Conservation (phyloP, 2,113 vertebrate genomes). For the Sitta europaea region DNA sequence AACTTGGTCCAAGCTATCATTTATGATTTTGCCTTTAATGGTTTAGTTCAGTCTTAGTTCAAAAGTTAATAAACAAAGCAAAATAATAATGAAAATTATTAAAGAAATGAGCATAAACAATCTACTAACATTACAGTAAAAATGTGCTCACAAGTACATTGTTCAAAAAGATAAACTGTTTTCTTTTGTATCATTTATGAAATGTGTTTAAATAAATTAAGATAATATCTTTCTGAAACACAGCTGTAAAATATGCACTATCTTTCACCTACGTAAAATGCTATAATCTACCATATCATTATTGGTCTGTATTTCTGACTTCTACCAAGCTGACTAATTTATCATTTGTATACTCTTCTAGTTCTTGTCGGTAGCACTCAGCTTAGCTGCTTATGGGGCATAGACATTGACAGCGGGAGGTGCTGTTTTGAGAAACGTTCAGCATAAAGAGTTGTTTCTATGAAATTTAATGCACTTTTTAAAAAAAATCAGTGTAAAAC, state of each 20-base stretch:
- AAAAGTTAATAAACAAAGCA: background rate
- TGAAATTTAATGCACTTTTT: background rate
- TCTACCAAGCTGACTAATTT: conserved; percentile 65
- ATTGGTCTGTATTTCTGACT: conserved; percentile 44
- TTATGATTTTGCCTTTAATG: background rate
- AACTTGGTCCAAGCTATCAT: background rate
- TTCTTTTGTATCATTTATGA: background rate
- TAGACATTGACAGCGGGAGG: conserved; percentile 69
- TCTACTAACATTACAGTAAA: background rate
- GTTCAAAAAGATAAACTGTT: background rate
- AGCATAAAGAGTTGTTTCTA: conserved; percentile 46
- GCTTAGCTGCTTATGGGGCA: conserved; percentile 69
- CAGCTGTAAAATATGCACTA: background rate
- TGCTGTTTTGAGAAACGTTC: conserved; percentile 68
- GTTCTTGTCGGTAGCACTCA: conserved; percentile 66
- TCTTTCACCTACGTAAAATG: conserved; percentile 13
- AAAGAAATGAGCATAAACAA: background rate
- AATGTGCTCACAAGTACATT: background rate
- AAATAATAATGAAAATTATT: background rate
- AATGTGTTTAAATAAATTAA: conserved; percentile 40
- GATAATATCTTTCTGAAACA: background rate
- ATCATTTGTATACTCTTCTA: conserved; percentile 66
- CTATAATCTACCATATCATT: conserved; percentile 3
- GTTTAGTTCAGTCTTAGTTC: background rate
- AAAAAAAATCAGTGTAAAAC: background rate